Evolutionary conservation across 1,140 invertebrate species (phyloP).

Genomic region (Gonatopus flavifemur): DNA sequence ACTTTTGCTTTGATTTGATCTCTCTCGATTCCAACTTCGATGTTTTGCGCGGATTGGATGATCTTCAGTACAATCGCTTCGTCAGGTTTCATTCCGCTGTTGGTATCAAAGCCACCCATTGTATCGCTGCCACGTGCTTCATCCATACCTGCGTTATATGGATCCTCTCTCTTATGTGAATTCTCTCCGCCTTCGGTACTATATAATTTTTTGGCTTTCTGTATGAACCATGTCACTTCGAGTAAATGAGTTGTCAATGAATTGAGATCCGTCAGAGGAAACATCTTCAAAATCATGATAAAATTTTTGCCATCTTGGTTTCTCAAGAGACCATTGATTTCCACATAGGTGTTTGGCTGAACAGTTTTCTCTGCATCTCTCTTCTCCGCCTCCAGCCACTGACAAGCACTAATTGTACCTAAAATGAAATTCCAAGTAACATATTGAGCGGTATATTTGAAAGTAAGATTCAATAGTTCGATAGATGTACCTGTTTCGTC

Average conservation of each 20-base stretch:
- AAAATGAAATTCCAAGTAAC: slow-evolving; percentile 1
- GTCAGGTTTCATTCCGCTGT: slow-evolving; percentile 28
- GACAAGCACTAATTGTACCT: slow-evolving; percentile 41
- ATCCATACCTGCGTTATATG: not conserved
- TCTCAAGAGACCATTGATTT: slow-evolving; percentile 37
- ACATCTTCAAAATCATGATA: slow-evolving; percentile 38
- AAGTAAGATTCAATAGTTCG: not conserved
- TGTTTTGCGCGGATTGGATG: slow-evolving; percentile 34
- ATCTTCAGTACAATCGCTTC: slow-evolving; percentile 44
- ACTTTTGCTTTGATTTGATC: slow-evolving; percentile 31
- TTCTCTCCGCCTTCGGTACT: not conserved
- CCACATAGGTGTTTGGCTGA: slow-evolving; percentile 33
- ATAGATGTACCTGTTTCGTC: slow-evolving; percentile 46
- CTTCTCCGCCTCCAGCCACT: slow-evolving; percentile 48
- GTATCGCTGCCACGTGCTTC: not conserved
- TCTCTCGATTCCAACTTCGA: slow-evolving; percentile 46
- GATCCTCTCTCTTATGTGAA: not conserved
- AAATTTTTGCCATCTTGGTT: slow-evolving; percentile 33
- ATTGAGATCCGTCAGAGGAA: slow-evolving; percentile 30
- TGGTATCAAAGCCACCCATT: no score
- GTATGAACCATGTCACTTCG: slow-evolving; percentile 22
- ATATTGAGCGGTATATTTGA: no score
- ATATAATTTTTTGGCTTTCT: slow-evolving; percentile 9
- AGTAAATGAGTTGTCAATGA: slow-evolving; percentile 42
- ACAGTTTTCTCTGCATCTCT: slow-evolving; percentile 14